These are phyloP conservation scores for Phortica variegata DNA, from an alignment of 1,140 invertebrate species.

Conservation along the genomic window DNA sequence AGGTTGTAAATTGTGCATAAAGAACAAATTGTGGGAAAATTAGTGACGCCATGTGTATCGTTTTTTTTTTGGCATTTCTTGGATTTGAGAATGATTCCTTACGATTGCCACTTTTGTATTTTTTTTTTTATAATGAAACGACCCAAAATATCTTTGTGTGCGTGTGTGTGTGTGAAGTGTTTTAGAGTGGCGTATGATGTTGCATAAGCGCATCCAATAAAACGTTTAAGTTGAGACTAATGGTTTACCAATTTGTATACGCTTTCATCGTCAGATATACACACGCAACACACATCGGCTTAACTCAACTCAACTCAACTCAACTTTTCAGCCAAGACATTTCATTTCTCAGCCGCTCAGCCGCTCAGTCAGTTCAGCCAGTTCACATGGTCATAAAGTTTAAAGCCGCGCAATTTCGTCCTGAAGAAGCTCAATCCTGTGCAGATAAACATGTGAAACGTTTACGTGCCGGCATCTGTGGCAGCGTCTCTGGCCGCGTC, in stretches of 20 bases:
- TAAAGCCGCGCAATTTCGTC: conserved; percentile 23
- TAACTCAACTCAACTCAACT: no score
- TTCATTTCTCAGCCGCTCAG: no score
- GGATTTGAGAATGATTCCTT: no score
- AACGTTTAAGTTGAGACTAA: conserved; percentile 52
- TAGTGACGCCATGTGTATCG: not conserved
- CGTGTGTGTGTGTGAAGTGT: no score
- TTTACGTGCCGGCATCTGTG: conserved; percentile 47
- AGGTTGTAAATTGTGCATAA: conserved; percentile 7
- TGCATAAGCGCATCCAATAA: conserved; percentile 47
- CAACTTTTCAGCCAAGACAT: no score
- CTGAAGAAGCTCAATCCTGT: conserved; percentile 5
- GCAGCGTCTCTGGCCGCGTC: conserved; percentile 8
- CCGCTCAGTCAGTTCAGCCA: no score
- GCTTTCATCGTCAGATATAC: conserved; percentile 10
- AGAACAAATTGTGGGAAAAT: conserved; percentile 42
- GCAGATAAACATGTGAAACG: conserved; percentile 32
- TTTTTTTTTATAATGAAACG: conserved; percentile 20
- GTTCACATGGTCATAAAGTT: conserved; percentile 45
- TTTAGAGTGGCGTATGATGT: conserved; percentile 10
- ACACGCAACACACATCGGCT: no score
- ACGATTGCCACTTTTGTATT: not conserved
- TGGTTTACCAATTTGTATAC: conserved; percentile 48
- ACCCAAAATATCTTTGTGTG: no score
- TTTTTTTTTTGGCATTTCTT: no score